Base-by-base conservation (phyloP, 2,888 invertebrate species). In the Andricus quercusramuli region DNA sequence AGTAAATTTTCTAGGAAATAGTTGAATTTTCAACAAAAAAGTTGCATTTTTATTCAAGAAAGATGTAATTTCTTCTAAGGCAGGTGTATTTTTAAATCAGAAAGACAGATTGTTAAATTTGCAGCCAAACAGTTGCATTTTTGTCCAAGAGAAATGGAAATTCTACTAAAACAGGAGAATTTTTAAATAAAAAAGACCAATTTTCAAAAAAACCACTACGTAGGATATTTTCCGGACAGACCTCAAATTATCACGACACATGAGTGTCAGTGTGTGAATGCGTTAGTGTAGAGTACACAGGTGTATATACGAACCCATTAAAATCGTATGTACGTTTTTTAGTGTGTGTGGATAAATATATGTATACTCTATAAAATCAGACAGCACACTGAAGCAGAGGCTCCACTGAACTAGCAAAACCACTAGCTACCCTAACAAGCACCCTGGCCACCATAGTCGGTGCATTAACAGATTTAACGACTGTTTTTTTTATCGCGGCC, bases 381-480 rank as follows among this genome's bases (percentile, higher is more conserved):
- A 81, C 41, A 51, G 67, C 68, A 15, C 67, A 37, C 17, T 64
- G 64, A 66, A 32, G 25, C 32, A 56, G 59, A 59, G 64, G 47
- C 47, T 70, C 77, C 51, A 29, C 80, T 65, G 82, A 82, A 80
- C 81, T 84, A 82, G 82, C 79, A 82, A 82, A 84, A 80, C 83
- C 79, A 78, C 68, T 47, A 47, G 47, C 47, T 1, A 47, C 47
- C 17, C 77, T 76, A 80, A 79, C 79, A 81, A 80, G 82, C 79
- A 62, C 74, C 76, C 70, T 66, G 74, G 79, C 78, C 79, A 81
- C 78, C 79, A 77, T 80, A 78, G 82, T 74, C 82, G 85, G 86
- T 87, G 87, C 87, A 88, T 88, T 88, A 88, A 86, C 85, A 87
- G 88, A 88, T 88, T 88, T 88, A 87, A 88, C 87, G 85, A 86